Evolutionary conservation across 2,888 invertebrate species (phyloP).

Genomic region (Ochropacha duplaris): DNA sequence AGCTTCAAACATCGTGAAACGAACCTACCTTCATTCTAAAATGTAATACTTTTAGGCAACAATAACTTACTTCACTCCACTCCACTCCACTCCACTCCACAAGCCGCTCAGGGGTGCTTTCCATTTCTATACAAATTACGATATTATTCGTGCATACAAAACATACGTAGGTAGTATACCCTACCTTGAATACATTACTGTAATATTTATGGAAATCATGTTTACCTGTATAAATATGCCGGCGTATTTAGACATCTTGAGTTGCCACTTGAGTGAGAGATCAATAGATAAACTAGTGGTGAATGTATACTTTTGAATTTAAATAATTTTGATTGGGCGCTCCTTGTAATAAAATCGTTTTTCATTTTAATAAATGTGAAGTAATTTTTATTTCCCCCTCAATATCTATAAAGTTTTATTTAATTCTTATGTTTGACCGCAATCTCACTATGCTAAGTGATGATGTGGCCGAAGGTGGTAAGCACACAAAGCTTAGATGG

Average conservation of each 20-base stretch:
- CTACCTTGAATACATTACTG: conserved; percentile 1
- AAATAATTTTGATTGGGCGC: too few species aligned
- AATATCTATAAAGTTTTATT: too few species aligned
- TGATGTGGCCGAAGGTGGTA: too few species aligned
- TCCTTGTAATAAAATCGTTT: too few species aligned
- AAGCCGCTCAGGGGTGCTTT: conserved; percentile 13
- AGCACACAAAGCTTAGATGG: too few species aligned
- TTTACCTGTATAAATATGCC: not conserved
- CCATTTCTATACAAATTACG: conserved; percentile 27
- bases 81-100: not conserved
- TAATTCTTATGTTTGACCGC: too few species aligned
- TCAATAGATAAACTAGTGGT: not conserved
- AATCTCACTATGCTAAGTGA: too few species aligned
- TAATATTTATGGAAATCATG: conserved; percentile 5
- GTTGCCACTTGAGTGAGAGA: not conserved
- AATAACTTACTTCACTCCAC: not conserved
- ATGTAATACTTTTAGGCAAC: not conserved
- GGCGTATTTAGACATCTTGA: not conserved
- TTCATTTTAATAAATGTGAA: too few species aligned
- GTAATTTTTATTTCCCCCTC: too few species aligned
- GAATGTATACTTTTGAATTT: not conserved
- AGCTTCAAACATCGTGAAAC: not conserved
- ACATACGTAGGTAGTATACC: not conserved
- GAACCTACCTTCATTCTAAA: not conserved
- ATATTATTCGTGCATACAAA: conserved; percentile 18